phyloP scores from a whole-genome alignment of 2,888 invertebrate genomes.

The Andrena dorsata region DNA sequence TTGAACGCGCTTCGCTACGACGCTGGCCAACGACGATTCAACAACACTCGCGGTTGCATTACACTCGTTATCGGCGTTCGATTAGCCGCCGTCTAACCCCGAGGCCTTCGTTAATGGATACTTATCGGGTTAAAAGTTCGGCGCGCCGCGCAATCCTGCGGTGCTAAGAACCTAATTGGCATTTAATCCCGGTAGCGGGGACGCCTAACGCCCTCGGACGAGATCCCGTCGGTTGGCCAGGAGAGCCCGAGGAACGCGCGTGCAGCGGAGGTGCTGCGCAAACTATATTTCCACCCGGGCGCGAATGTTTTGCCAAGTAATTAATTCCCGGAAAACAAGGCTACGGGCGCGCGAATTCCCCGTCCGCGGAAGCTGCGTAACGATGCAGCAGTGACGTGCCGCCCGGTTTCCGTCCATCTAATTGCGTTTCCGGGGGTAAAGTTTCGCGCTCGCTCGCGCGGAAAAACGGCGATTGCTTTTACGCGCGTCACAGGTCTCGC shows the following conservation, averaged over 20 bases:
- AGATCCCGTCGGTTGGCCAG: constrained; percentile 27
- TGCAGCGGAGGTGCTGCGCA: neutral
- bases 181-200: constrained; percentile 79
- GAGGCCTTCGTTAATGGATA: constrained; percentile 70
- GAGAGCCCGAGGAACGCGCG: constrained; percentile 35
- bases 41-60: constrained; percentile 9
- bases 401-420: constrained; percentile 16
- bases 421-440: constrained; percentile 13
- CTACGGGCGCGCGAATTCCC: neutral
- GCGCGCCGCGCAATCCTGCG: constrained; percentile 74
- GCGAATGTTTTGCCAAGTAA: constrained; percentile 26
- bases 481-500: neutral
- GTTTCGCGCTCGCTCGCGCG: neutral
- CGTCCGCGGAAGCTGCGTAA: constrained; percentile 30
- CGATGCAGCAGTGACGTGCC: neutral
- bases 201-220: constrained; percentile 72
- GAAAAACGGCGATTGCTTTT: neutral
- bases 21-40: neutral
- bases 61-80: constrained; percentile 37
- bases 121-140: constrained; percentile 80
- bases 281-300: constrained; percentile 3
- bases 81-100: constrained; percentile 30
- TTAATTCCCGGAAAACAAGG: constrained; percentile 46
- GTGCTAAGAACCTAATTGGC: constrained; percentile 79
- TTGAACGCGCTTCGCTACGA: neutral